Evolutionary conservation across 2,888 invertebrate species (phyloP), one percentile per base, ranked within the genome.

Genomic region (Brenthis ino): DNA sequence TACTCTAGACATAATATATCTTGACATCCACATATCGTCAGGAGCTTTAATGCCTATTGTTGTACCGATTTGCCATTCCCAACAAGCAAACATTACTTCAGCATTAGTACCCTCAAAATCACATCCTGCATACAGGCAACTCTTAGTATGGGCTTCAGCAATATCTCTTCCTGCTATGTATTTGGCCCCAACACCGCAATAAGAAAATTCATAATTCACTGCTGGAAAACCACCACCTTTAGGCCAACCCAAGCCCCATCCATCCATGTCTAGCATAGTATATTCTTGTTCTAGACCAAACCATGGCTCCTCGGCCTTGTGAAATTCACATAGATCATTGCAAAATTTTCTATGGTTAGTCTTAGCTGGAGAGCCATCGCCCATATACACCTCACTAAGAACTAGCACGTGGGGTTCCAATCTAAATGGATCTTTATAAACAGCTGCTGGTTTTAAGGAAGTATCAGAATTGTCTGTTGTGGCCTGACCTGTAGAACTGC

Each of bases 141-240:
- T 91, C 73, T 88, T 86, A 0, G 83, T 79, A 81, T 99, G 99
- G 11, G 98, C 96, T 88, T 99, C 99, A 20, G 96, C 95, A 73
- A 99, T 95, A 82, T 99, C 99, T 70, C 99, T 95, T 6, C 98
- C 99, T 80, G 96, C 97, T 11, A 98, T 96, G 86, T 96, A 97
- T 85, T 98, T 96, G 20, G 98, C 97, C 20, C 99, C 99, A 0
- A 99, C 97, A 61, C 99, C 99, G 83, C 99, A 99, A 83, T 99
- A 99, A 0, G 88, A 90, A 72, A 84, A 92, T 88, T 99, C 99
- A 28, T 99, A 99, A 61, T 99, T 98, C 78, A 98, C 96, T 5
- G 87, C 83, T 37, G 97, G 97, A 1, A 98, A 98, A 79, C 96
- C 98, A 63, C 98, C 98, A 77, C 97, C 97, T 85, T 97, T 97